A percentile compares a stretch with the other conserved stretches of the same genome.
Conservation (phyloP, 2,888 invertebrate species). For the Sphinx pinastri region DNA sequence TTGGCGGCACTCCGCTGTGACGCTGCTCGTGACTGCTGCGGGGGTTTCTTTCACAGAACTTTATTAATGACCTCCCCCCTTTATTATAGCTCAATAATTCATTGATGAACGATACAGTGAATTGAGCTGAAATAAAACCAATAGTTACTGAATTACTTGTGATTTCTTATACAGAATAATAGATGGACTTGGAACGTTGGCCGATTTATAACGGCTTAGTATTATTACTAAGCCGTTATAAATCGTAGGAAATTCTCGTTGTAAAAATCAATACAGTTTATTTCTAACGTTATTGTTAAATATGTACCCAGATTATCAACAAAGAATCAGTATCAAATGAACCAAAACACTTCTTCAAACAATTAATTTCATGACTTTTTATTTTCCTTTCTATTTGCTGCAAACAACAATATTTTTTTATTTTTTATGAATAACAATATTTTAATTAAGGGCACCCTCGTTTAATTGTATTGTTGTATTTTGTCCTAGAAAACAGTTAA, state of each 20-base stretch:
- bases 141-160: not conserved
- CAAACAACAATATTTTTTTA: no score
- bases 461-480: no score
- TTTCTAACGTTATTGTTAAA: no score
- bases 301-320: no score
- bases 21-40: conserved; percentile 12
- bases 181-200: not conserved
- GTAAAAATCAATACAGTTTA: not conserved
- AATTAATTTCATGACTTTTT: not conserved
- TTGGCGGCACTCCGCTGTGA: not conserved
- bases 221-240: no score
- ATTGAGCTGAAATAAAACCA: not conserved
- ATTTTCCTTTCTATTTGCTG: no score
- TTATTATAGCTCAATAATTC: conserved; percentile 7
- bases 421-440: no score
- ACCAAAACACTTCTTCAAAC: not conserved
- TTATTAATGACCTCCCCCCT: conserved; percentile 18
- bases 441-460: no score
- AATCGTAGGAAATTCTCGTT: not conserved
- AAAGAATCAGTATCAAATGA: no score
- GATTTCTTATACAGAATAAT: not conserved
- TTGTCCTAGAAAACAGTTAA: not conserved
- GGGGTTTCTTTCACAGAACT: conserved; percentile 13
- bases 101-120: conserved; percentile 10
- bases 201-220: not conserved